phyloP scores from a whole-genome alignment of 2,113 vertebrate genomes.

The Lophura nycthemera region DNA sequence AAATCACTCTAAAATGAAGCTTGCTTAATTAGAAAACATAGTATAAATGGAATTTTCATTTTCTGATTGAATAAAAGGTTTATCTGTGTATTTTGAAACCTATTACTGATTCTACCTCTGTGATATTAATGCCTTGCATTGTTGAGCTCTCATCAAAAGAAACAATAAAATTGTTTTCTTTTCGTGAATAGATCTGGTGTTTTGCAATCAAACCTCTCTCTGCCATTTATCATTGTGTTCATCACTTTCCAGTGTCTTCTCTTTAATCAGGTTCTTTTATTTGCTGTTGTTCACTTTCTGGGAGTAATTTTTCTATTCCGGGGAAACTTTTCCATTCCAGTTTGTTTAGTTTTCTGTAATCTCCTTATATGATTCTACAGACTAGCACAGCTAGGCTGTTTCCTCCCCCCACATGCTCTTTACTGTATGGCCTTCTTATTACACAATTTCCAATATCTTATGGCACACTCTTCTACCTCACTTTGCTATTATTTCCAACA shows the following conservation, averaged over 20 bases:
- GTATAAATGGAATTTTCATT: slow-evolving; percentile 6
- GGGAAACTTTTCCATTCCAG: slow-evolving; percentile 34
- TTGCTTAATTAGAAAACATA: slow-evolving; percentile 12
- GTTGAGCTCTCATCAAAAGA: slow-evolving; percentile 50
- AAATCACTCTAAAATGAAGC: not conserved
- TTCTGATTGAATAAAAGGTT: slow-evolving; percentile 13
- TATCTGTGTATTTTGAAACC: slow-evolving; percentile 32
- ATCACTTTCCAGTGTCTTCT: slow-evolving; percentile 26
- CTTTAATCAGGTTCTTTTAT: slow-evolving; percentile 51
- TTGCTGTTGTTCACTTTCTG: slow-evolving; percentile 49
- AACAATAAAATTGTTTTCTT: slow-evolving; percentile 59
- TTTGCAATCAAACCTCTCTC: slow-evolving; percentile 50
- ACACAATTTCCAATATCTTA: slow-evolving; percentile 68
- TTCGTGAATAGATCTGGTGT: slow-evolving; percentile 63
- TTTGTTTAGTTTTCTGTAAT: slow-evolving; percentile 71
- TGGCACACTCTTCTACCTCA: slow-evolving; percentile 58
- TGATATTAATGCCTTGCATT: slow-evolving; percentile 31
- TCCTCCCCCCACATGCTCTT: not conserved
- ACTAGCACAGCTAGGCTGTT: slow-evolving; percentile 30
- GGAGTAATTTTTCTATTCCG: slow-evolving; percentile 63
- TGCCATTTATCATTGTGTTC: slow-evolving; percentile 62
- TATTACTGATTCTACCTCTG: slow-evolving; percentile 17
- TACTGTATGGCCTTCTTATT: slow-evolving; percentile 45
- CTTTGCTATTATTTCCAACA: slow-evolving; percentile 77
- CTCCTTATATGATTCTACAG: slow-evolving; percentile 70